Base-by-base conservation (phyloP, 2,888 invertebrate species). In the Cylindroiulus punctatus region DNA sequence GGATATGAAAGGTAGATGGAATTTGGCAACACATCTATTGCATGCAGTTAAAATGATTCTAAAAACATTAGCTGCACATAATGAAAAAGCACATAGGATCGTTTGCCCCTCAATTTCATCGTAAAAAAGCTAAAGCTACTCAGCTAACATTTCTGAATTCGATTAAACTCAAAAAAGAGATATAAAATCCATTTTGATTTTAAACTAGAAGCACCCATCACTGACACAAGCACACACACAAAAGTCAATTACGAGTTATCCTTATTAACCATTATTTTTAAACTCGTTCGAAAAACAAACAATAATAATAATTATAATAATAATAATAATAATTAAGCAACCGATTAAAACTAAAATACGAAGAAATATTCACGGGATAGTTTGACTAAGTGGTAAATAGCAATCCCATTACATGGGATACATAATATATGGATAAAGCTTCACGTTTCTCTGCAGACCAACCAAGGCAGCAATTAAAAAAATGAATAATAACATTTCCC, bases 321-420 rank as follows among this genome's bases (percentile, higher is more conserved):
- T 76, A 76, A 76, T 76, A 76, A 76, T 76, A 76, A 76, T 76
- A 83, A 83, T 44, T 83, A 83, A 83, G 83, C 83, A 83, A 83
- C 83, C 83, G 44, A 76, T 83, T 83, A 42, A 83, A 83, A 83
- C 83, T 83, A 83, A 76, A 83, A 83, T 83, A 83, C 44, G 83
- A 83, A 83, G 83, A 83, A 76, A 76, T 83, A 83, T 83, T 83
- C 83, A 83, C 40, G n/a, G 83, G 83, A 83, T 83, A 83, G 83
- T 83, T 83, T 83, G 83, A 83, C 83, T 83, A 83, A 83, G 83
- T 83, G 83, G 83, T 83, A 83, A 83, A 83, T 83, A 83, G 83
- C 83, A 83, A 83, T 76, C 83, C 83, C 83, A 83, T 83, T 83
- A 83, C 3, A 83, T 83, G 83, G 83, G 83, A 44, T 14, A 83